A percentile compares a stretch with the other conserved stretches of the same genome.
phyloP scores from a whole-genome alignment of 2,113 vertebrate genomes.

The Corvus moneduloides region DNA sequence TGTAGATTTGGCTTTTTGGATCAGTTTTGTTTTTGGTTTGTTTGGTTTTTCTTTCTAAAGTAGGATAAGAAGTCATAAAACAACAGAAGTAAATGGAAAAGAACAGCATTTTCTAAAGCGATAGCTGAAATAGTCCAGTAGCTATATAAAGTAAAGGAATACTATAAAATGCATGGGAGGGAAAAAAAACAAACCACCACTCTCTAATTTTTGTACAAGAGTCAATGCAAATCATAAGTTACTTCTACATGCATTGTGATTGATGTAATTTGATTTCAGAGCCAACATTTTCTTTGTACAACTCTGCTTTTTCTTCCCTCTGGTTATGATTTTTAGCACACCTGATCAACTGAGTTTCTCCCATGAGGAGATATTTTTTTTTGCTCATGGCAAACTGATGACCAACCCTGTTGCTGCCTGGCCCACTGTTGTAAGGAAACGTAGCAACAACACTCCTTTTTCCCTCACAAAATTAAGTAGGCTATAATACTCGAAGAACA shows the following conservation, averaged over 20 bases:
- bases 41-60: fast-evolving
- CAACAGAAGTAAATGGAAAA: neutral
- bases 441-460: neutral
- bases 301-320: neutral
- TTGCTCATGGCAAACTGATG: neutral
- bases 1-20: neutral
- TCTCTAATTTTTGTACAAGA: neutral
- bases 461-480: neutral
- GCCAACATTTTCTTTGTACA: neutral
- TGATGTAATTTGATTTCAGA: neutral
- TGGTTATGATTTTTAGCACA: neutral
- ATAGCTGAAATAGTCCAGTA: neutral
- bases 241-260: neutral
- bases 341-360: neutral
- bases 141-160: neutral
- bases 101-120: neutral
- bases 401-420: neutral
- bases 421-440: fast-evolving
- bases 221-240: neutral
- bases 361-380: neutral
- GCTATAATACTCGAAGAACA: neutral
- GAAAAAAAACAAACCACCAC: no score
- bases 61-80: neutral
- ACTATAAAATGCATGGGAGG: neutral
- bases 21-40: neutral